Evolutionary conservation across 1,140 invertebrate species (phyloP), one percentile per base, ranked within the genome.

Genomic region (Drosophila prosaltans): DNA sequence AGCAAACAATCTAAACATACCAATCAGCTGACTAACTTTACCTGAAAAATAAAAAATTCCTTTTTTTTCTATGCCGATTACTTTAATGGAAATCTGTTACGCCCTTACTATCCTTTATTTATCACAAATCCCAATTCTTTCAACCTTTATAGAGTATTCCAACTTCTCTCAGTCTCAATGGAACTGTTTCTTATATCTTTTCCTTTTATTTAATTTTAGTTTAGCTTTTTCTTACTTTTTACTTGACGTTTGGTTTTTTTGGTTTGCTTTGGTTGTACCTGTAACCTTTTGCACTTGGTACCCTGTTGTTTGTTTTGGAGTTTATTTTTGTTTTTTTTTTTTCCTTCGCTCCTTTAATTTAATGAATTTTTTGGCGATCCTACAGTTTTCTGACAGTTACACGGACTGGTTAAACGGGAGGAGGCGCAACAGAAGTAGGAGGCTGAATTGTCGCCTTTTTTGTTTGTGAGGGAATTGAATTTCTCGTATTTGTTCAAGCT

Each of bases 251-350:
- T 32, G 11, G 39, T 21, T 43, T 21, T 66, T 68, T 66, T 78
- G 72, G 54, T 65, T 69, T 64, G 16, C 36, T 28, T n/a, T 60
- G 61, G 65, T 76, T 89, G 78, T 91, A 91, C 89, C 89, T 91
- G 89, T 91, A 91, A 91, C 89, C 89, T 91, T 91, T 91, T 91
- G 89, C 89, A 91, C 89, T 91, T 91, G 89, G 89, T 90, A 89
- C 84, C 83, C 83, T 86, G 83, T 84, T 71, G 48, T 66, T 69
- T 64, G 58, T 26, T 51, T 51, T 51, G 45, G 21, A n/a, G 2
- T 51, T 51, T 51, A 9, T 73, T 73, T 63, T 36, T 45, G 72
- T 75, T 75, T 71, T 66, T 74, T 69, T 32, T 6, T 78, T 83
- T 16, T 48, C 16, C 16, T 51, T 51, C 45, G 45, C 45, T 51